A percentile compares a stretch with the other conserved stretches of the same genome.
Conservation (phyloP, 1,140 invertebrate species). For the Eufriesea mexicana region DNA sequence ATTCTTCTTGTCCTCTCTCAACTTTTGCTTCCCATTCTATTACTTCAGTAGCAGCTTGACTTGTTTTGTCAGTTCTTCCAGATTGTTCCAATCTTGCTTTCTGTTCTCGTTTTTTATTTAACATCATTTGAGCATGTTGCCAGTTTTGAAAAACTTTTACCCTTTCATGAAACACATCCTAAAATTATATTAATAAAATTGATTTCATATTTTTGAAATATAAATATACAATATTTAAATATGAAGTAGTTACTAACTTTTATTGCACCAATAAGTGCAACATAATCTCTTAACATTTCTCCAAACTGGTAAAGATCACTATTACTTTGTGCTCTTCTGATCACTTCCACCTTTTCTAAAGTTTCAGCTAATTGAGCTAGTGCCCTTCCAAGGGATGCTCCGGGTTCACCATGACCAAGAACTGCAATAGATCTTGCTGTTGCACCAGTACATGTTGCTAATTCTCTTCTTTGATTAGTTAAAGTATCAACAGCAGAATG, state of each 20-base stretch:
- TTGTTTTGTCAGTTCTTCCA: conserved; percentile 94
- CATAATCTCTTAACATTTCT: conserved; percentile 97
- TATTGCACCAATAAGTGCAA: conserved; percentile 95
- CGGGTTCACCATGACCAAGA: conserved; percentile 97
- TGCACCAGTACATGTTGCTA: conserved; percentile 89
- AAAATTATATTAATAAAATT: conserved; percentile 47
- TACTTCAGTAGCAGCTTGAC: conserved; percentile 94
- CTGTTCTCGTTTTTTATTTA: conserved; percentile 96
- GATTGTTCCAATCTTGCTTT: conserved; percentile 96
- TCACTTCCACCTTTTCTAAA: conserved; percentile 89
- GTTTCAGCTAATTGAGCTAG: conserved; percentile 96
- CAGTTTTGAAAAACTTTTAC: conserved; percentile 99
- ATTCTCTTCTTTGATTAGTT: conserved; percentile 92
- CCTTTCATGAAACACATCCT: conserved; percentile 98
- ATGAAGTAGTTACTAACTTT: conserved; percentile 84
- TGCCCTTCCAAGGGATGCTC: conserved; percentile 95
- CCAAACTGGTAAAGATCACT: conserved; percentile 96
- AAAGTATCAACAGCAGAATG: conserved; percentile 94
- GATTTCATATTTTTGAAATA: background rate
- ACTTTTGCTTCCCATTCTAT: conserved; percentile 98
- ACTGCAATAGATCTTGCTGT: conserved; percentile 95
- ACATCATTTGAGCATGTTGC: conserved; percentile 97
- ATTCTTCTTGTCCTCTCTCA: conserved; percentile 97
- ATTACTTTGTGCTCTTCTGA: conserved; percentile 96
- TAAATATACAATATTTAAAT: background rate